Evolutionary conservation across 1,140 invertebrate genomes (phyloP).

Genomic region (Drosophila gunungcola): DNA sequence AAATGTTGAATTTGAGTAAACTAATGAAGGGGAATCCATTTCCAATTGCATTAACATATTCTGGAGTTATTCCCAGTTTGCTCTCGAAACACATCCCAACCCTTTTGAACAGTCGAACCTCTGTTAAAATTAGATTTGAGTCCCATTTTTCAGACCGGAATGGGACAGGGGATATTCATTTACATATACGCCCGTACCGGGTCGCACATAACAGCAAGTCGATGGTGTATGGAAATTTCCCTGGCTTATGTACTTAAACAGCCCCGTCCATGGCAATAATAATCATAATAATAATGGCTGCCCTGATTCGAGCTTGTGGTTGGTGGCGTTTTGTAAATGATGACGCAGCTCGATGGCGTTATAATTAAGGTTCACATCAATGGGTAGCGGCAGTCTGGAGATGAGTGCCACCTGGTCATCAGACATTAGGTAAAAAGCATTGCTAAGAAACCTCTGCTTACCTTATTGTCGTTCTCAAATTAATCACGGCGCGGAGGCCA

Average conservation of each 20-base stretch:
- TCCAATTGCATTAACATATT: too few species aligned
- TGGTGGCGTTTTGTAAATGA: conserved; percentile 65
- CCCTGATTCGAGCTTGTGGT: conserved; percentile 49
- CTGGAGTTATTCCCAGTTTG: not conserved
- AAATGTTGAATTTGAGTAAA: too few species aligned
- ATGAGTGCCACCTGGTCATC: conserved; percentile 56
- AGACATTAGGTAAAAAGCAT: conserved; percentile 55
- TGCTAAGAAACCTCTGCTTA: conserved; percentile 19
- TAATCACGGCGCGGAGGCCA: conserved; percentile 64
- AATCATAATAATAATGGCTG: conserved; percentile 51
- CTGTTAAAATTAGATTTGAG: not conserved
- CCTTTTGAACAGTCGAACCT: not conserved
- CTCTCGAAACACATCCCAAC: not conserved
- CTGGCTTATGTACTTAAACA: conserved; percentile 18
- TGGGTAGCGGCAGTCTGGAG: conserved; percentile 27
- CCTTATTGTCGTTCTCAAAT: conserved; percentile 41
- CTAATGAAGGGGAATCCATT: too few species aligned
- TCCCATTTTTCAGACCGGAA: not conserved
- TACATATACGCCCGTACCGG: not conserved
- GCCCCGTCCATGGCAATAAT: conserved; percentile 15
- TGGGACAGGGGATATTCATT: not conserved
- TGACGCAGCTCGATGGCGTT: conserved; percentile 77
- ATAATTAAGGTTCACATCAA: conserved; percentile 76
- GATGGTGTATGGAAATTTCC: conserved; percentile 22
- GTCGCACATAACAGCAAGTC: conserved; percentile 11